Evolutionary conservation across 1,140 invertebrate species (phyloP).

Genomic region (Drosophila mayri): DNA sequence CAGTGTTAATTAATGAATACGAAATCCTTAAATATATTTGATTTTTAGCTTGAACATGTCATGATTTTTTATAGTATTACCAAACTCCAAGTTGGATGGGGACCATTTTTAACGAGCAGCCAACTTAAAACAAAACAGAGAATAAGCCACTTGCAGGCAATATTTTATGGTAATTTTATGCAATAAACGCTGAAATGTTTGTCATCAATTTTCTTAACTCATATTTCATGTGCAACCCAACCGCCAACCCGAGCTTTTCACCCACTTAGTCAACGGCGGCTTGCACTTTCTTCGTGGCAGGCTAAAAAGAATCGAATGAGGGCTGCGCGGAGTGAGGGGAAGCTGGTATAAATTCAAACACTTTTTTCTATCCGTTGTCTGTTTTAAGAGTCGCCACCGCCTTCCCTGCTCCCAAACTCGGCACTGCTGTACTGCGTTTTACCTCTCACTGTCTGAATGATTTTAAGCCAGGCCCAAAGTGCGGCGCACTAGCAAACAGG

Average conservation of each 20-base stretch:
- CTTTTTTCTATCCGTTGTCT: slow-evolving; percentile 33
- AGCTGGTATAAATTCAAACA: slow-evolving; percentile 61
- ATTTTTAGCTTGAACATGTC: neutral
- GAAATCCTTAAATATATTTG: neutral
- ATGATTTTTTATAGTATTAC: slow-evolving; percentile 19
- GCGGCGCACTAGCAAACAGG: slow-evolving; percentile 27
- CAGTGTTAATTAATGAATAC: neutral
- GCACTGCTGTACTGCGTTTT: slow-evolving; percentile 6
- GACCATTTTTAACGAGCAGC: slow-evolving; percentile 62
- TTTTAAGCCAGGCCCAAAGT: slow-evolving; percentile 36
- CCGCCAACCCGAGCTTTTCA: neutral
- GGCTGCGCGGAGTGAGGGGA: neutral
- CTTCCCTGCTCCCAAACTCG: slow-evolving; percentile 1
- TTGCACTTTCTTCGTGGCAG: slow-evolving; percentile 18
- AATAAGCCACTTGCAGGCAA: slow-evolving; percentile 63
- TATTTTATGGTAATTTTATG: slow-evolving; percentile 84
- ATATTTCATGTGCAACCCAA: slow-evolving; percentile 74
- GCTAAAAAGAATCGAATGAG: neutral
- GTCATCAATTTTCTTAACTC: slow-evolving; percentile 83
- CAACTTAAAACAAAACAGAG: slow-evolving; percentile 14
- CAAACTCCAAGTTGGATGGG: neutral
- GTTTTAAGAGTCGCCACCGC: neutral
- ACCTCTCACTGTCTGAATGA: slow-evolving; percentile 30
- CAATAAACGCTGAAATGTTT: slow-evolving; percentile 83
- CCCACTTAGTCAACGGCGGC: slow-evolving; percentile 27